Percentiles rank a stretch among this genome's conserved stretches.
These are phyloP conservation scores for Cecidostiba fungosa DNA, from an alignment of 2,888 invertebrate genomes.

Conservation along the genomic window DNA sequence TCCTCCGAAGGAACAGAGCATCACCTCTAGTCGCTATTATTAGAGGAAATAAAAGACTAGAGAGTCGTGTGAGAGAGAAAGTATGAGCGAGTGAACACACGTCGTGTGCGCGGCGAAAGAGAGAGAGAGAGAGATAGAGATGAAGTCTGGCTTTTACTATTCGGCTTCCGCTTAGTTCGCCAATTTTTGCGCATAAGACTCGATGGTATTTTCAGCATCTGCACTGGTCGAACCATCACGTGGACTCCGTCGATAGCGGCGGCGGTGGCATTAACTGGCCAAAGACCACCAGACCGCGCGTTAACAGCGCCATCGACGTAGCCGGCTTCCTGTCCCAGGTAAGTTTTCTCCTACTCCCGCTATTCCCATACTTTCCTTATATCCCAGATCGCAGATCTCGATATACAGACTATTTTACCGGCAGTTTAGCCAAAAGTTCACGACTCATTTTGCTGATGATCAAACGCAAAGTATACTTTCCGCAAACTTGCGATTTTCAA, in stretches of 20 bases:
- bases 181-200: constrained; percentile 61
- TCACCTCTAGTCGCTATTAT: constrained; percentile 1
- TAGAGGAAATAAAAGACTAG: constrained; percentile 1
- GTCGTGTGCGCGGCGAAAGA: not conserved
- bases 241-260: constrained; percentile 81
- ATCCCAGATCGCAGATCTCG: not conserved
- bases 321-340: constrained; percentile 86
- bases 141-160: constrained; percentile 31
- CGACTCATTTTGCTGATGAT: not conserved
- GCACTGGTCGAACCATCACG: constrained; percentile 84
- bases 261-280: constrained; percentile 84
- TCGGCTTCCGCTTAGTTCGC: constrained; percentile 29
- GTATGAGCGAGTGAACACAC: not conserved
- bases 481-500: no score
- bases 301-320: constrained; percentile 93
- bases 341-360: constrained; percentile 43
- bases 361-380: not conserved
- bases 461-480: not conserved
- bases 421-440: not conserved
- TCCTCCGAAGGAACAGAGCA: constrained; percentile 1
- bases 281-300: constrained; percentile 86
- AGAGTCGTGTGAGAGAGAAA: not conserved
- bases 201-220: constrained; percentile 83
- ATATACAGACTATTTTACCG: not conserved
- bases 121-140: not conserved